Base-by-base conservation (phyloP, 1,140 invertebrate species). In the Zaprionus gabonicus region DNA sequence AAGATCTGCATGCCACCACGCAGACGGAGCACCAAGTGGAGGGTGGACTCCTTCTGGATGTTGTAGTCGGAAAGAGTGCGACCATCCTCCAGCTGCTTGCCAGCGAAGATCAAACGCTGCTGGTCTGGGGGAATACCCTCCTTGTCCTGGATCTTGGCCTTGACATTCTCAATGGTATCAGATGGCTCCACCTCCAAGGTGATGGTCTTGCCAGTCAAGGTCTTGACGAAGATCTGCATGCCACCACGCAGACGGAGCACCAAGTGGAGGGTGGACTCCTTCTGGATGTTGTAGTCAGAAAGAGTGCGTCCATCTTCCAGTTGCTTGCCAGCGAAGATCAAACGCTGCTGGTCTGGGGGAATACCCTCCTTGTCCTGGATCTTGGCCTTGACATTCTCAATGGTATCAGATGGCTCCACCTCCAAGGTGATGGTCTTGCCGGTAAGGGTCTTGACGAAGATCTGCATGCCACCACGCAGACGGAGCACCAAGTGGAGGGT, bases 21-120 rank as follows among this genome's bases (percentile, higher is more conserved):
- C 55, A 97, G 94, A 93, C 96, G 95, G 5, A 97, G 93, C 10
- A 98, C 97, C 85, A 98, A 94, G 92, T 98, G 97, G 60, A 98
- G 94, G 4, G 97, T 98, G 1, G 97, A 98, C 93, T 98, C 97
- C 92, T 97, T 97, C 91, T 97, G 96, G 85, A 97, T 97, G 91
- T 97, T 97, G 92, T 97, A 97, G 88, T 97, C 96, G 10, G 95
- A 69, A 95, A 97, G 91, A 1, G 96, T 96, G 4, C 95, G 94
- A 0, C 95, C 96, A 94, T 97, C 96, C 80, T 96, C 96, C 1
- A 96, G 85, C 87, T 96, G 95, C 85, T 96, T 96, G 5, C 78
- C 76, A 0, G 76, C 78, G 53, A 96, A 96, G 85, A 96, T 96
- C 80, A 96, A 93, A 78, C 95, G 94, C 92, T 96, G 95, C 86